These are phyloP conservation scores for Tipula helvola DNA, from an alignment of 2,888 invertebrate genomes.

Conservation along the genomic window DNA sequence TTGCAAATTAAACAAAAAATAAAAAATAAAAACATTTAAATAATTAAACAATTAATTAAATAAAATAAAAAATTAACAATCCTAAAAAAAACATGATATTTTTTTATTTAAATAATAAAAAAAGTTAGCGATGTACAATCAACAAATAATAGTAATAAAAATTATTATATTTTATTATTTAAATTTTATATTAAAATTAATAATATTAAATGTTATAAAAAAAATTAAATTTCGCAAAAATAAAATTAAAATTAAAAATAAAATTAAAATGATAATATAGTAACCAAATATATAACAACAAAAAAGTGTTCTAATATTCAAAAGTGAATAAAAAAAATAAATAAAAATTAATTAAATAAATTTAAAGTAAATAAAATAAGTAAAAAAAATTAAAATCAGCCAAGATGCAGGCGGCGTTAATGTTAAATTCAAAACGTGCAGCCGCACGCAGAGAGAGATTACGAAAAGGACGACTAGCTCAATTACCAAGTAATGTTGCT, in stretches of 20 bases:
- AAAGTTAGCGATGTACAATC: conserved; percentile 4
- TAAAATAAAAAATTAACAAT: neutral
- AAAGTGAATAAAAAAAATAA: neutral
- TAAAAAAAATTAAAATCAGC: neutral
- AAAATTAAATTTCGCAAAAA: neutral
- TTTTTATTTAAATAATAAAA: neutral
- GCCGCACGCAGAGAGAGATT: conserved; percentile 68
- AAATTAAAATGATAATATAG: neutral
- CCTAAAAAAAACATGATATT: neutral
- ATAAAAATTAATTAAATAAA: neutral
- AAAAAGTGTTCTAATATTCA: neutral
- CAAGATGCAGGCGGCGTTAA: conserved; percentile 87
- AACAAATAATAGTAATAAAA: neutral
- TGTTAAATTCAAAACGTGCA: conserved; percentile 82
- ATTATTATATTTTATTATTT: neutral
- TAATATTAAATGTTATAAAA: conserved; percentile 4
- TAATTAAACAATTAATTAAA: neutral
- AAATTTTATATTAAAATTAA: conserved; percentile 4
- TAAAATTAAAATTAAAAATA: neutral
- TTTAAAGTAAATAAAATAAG: neutral
- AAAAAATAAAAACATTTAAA: neutral
- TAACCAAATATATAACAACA: neutral
- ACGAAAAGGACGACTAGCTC: conserved; percentile 57
- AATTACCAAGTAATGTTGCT: conserved; percentile 77
- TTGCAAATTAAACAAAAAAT: neutral